Base-by-base conservation (phyloP, 2,888 invertebrate genomes). In the Agapetus fuscipes region DNA sequence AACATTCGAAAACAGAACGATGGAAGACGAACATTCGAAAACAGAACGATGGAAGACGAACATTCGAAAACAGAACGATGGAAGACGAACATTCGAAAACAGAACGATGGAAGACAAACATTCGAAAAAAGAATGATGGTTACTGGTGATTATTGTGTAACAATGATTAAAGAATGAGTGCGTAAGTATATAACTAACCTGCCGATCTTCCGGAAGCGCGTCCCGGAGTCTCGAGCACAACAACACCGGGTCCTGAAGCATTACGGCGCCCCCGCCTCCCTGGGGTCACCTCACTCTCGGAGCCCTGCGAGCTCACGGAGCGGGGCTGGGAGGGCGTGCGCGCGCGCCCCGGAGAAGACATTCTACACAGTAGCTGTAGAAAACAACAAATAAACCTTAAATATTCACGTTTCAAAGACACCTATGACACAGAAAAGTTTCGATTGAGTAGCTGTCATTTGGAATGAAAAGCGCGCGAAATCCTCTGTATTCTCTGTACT, bases 171-270 rank as follows among this genome's bases (percentile, higher is more conserved):
- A n/a, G n/a, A n/a, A n/a, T n/a, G n/a, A n/a, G n/a, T n/a, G n/a
- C n/a, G n/a, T n/a, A n/a, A n/a, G n/a, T n/a, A n/a, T 20, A 6
- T 20, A 20, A 6, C 20, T 20, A 6, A 20, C 20, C 20, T 4
- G 20, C 20, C 5, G 20, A 20, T 3, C 38, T 35, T 16, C 64
- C 64, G 14, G 64, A 53, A 17, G 69, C 62, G 31, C 64, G 58
- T 48, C 68, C 69, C 5, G 71, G 69, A 39, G 71, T 70, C 50
- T 68, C 69, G 2, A 68, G 70, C 24, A 70, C 65, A 38, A 68
- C 60, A 41, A 66, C 51, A 54, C 66, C 66, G 52, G 67, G 66
- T 3, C 70, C 67, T 6, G 64, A 45, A 4, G 20, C 20, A 20
- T 20, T 20, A 9, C 20, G 4, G 34, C 64, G 56, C 1, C 66